Percentiles rank a stretch among this genome's conserved stretches.
Conservation (phyloP, 2,888 invertebrate genomes). For the Acanthosepion pharaonis region DNA sequence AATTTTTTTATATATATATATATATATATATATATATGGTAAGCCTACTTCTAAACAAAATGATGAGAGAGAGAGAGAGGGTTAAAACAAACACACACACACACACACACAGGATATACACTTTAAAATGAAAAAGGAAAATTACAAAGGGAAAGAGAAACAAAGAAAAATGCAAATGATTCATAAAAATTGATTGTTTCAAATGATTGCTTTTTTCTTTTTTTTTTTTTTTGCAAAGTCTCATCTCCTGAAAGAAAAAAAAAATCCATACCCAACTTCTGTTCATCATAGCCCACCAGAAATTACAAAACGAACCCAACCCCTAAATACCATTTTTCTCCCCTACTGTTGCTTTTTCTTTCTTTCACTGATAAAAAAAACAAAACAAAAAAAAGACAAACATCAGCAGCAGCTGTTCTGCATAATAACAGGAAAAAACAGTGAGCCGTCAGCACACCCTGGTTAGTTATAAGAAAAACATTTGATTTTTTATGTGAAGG, state of each 20-base stretch:
- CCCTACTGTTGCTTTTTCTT: neutral
- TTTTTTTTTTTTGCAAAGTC: neutral
- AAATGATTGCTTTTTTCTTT: neutral
- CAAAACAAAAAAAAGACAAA: too few relatives aligned
- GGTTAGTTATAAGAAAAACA: constrained; percentile 13
- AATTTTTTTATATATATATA: too few relatives aligned
- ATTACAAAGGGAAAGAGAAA: neutral
- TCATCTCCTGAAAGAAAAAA: neutral
- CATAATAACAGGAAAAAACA: neutral
- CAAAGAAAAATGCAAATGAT: constrained; percentile 33
- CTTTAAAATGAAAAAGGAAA: constrained; percentile 6
- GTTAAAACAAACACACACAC: neutral
- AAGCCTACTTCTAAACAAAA: constrained; percentile 25
- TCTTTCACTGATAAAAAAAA: neutral
- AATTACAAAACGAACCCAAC: neutral
- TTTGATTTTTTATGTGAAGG: neutral
- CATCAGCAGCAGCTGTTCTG: neutral
- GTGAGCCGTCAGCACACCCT: neutral
- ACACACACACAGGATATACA: neutral
- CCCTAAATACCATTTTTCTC: neutral
- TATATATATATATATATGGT: neutral
- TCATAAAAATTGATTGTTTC: constrained; percentile 14
- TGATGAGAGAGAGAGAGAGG: neutral
- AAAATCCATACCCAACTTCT: neutral
- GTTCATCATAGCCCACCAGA: neutral